Evolutionary conservation across 2,888 invertebrate genomes (phyloP), one percentile per base, ranked within the genome.

Genomic region (Disparrhopalites patrizii): DNA sequence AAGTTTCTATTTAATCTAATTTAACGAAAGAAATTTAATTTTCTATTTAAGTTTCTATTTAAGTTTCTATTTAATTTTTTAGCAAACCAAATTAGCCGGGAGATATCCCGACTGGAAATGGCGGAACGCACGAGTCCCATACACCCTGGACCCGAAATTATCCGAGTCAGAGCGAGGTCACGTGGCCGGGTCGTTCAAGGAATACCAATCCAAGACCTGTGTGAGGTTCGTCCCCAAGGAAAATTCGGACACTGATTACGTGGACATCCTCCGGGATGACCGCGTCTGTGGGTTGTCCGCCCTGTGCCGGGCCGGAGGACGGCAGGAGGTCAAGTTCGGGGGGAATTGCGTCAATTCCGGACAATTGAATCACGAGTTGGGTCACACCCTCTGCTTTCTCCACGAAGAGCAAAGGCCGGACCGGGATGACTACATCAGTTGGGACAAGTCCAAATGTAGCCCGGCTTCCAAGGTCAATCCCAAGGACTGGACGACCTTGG

Each of bases 281-380:
- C 47, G 30, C 15, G 68, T 67, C 2, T 73, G 74, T 58, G 74
- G 74, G 1, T 50, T 73, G 1, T 71, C 74, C 8, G 66, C 70
- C 33, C 67, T 73, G 15, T 74, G 74, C 54, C 68, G 70, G 69
- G 70, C 68, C 43, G 63, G 18, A 3, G 71, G 73, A 28, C 69
- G 58, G 27, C 74, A 74, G 61, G 70, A 71, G 60, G 72, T 72
- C 0, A 73, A 71, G 54, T 74, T 74, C 33, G 74, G 74, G 47
- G 74, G 74, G 0, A 40, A 50, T 23, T 73, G 74, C 61, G 70
- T 74, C 13, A 68, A 60, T 33, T 68, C 72, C 13, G 74, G 73
- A n/a, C 67, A 67, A 4, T 71, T 72, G 72, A 69, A 69, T 5
- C 62, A 69, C 36, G 69, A 69, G 25, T 27, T 68, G 1, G 68